Percentiles rank a stretch among this genome's conserved stretches.
These are phyloP conservation scores for Drosophila cyrtoloma DNA, from an alignment of 2,888 invertebrate species.

Conservation along the genomic window DNA sequence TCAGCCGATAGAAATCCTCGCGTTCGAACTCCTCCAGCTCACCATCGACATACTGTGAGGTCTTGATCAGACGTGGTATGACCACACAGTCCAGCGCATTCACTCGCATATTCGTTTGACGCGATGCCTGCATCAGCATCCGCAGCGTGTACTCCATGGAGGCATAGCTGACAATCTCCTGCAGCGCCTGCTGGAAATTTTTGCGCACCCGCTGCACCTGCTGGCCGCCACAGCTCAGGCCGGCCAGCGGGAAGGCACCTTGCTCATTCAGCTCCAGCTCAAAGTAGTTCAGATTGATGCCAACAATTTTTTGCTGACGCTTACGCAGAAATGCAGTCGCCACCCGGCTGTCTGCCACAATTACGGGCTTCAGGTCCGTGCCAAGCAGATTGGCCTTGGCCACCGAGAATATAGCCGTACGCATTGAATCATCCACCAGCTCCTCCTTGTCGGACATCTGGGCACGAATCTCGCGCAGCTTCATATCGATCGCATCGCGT, in stretches of 20 bases:
- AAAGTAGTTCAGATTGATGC: slow-evolving; percentile 67
- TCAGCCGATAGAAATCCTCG: slow-evolving; percentile 82
- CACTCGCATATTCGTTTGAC: slow-evolving; percentile 78
- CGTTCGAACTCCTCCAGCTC: slow-evolving; percentile 82
- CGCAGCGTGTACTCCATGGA: slow-evolving; percentile 69
- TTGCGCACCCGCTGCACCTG: slow-evolving; percentile 72
- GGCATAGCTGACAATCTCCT: slow-evolving; percentile 57
- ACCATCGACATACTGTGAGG: slow-evolving; percentile 67
- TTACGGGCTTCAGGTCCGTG: slow-evolving; percentile 71
- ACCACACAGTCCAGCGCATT: slow-evolving; percentile 81
- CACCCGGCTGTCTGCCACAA: slow-evolving; percentile 44
- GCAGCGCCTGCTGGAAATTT: slow-evolving; percentile 56
- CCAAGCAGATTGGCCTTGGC: slow-evolving; percentile 78
- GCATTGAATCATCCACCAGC: slow-evolving; percentile 50
- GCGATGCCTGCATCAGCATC: slow-evolving; percentile 54
- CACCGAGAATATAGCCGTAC: slow-evolving; percentile 72
- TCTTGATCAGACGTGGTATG: slow-evolving; percentile 68
- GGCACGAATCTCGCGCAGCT: slow-evolving; percentile 64
- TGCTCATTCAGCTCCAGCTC: slow-evolving; percentile 43
- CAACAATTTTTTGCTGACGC: slow-evolving; percentile 68
- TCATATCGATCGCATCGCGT: slow-evolving; percentile 79
- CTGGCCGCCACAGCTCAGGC: slow-evolving; percentile 76
- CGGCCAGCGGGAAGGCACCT: slow-evolving; percentile 62
- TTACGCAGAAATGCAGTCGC: slow-evolving; percentile 54
- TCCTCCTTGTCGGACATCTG: slow-evolving; percentile 41